Conservation (phyloP, 2,797 vertebrate species). For the Sebastiscus tertius region DNA sequence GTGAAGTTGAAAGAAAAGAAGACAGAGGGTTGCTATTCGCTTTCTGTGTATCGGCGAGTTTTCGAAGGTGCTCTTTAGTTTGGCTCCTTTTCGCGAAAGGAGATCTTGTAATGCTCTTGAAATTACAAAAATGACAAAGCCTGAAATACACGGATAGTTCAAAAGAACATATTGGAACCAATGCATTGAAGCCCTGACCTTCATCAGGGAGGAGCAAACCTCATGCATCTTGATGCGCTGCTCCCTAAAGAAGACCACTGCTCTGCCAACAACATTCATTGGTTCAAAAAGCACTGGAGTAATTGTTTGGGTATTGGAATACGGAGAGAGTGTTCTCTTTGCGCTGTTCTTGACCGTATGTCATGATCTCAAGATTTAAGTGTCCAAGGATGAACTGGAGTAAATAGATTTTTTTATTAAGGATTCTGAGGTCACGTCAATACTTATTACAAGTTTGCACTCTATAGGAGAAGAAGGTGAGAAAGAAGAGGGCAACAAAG, state of each 20-base stretch:
- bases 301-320: conserved; percentile 42
- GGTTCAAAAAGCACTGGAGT: conserved; percentile 47
- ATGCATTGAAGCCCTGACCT: conserved; percentile 33
- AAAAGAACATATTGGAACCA: conserved; percentile 43
- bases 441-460: conserved; percentile 38
- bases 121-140: conserved; percentile 15
- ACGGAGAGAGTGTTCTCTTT: neutral
- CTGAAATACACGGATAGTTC: conserved; percentile 27
- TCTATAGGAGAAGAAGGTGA: conserved; percentile 30
- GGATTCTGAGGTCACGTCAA: conserved; percentile 21
- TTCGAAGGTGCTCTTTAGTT: conserved; percentile 26
- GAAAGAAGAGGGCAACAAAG: conserved; percentile 8
- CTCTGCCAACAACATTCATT: conserved; percentile 13
- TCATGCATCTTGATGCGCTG: conserved; percentile 20
- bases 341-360: conserved; percentile 25
- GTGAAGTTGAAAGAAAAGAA: conserved; percentile 1
- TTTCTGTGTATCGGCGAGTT: neutral
- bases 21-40: neutral
- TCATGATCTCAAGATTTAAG: conserved; percentile 32
- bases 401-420: conserved; percentile 23
- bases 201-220: conserved; percentile 26
- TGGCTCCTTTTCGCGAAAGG: conserved; percentile 6
- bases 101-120: conserved; percentile 16
- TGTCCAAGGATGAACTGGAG: conserved; percentile 22
- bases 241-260: conserved; percentile 34